Conservation (phyloP, 2,888 invertebrate genomes). For the Macropis europaea region DNA sequence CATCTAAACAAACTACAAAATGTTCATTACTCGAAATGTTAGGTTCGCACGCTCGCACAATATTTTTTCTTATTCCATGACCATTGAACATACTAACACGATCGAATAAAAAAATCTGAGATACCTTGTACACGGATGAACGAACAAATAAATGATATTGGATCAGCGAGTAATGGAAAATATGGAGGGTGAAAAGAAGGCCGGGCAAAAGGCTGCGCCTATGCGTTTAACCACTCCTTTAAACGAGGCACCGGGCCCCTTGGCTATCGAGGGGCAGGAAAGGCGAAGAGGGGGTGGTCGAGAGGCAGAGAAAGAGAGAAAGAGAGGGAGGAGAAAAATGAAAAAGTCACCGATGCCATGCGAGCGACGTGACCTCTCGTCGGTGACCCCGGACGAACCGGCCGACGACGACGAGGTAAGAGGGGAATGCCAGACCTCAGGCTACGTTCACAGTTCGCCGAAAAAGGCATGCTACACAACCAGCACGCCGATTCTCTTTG, state of each 20-base stretch:
- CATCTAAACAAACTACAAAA: too few species aligned
- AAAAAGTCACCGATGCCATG: slow-evolving; percentile 68
- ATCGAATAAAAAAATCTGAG: too few species aligned
- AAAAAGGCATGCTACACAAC: slow-evolving; percentile 64
- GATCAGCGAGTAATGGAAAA: too few species aligned
- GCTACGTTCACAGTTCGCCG: slow-evolving; percentile 65
- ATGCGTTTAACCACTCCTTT: slow-evolving; percentile 53
- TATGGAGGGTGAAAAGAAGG: slow-evolving; percentile 22
- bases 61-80: too few species aligned
- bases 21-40: too few species aligned
- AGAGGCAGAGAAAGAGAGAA: not conserved
- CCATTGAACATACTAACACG: too few species aligned
- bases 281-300: slow-evolving; percentile 8
- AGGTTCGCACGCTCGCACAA: too few species aligned
- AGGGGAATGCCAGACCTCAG: slow-evolving; percentile 58
- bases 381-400: slow-evolving; percentile 69
- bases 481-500: slow-evolving; percentile 57
- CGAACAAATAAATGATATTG: too few species aligned
- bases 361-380: slow-evolving; percentile 70
- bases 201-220: slow-evolving; percentile 26
- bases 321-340: slow-evolving; percentile 53
- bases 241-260: slow-evolving; percentile 42
- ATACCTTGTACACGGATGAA: too few species aligned
- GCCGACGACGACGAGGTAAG: slow-evolving; percentile 57
- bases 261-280: slow-evolving; percentile 35